A percentile compares a stretch with the other conserved stretches of the same genome.
phyloP scores from a whole-genome alignment of 2,888 invertebrate species.

The Brenthis hecate region DNA sequence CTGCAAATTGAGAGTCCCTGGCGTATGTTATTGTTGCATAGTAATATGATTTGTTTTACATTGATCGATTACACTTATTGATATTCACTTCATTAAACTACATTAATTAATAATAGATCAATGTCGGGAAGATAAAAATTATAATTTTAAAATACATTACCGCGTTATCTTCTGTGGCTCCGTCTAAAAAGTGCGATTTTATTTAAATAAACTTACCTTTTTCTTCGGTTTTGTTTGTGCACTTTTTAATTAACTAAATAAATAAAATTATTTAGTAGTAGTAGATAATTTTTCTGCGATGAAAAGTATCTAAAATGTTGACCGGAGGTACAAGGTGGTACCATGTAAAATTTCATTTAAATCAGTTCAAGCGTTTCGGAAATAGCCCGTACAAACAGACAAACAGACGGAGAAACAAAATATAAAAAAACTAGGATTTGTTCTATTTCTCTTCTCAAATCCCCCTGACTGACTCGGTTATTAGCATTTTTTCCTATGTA shows the following conservation, averaged over 20 bases:
- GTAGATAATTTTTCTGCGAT: no score
- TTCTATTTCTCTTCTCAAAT: no score
- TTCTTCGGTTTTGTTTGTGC: background rate
- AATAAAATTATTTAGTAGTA: no score
- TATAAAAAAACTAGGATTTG: no score
- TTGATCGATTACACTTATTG: constrained; percentile 34
- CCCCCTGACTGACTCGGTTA: no score
- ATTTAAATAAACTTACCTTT: background rate
- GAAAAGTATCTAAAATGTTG: no score
- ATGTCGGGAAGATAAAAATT: constrained; percentile 22
- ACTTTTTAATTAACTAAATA: background rate
- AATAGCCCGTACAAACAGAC: no score
- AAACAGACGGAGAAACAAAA: no score
- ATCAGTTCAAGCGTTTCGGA: no score
- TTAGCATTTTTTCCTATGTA: no score
- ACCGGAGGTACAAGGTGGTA: no score
- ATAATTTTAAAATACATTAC: constrained; percentile 19
- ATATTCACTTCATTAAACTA: constrained; percentile 28
- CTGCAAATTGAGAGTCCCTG: background rate
- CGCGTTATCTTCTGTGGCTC: constrained; percentile 8
- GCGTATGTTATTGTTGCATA: constrained; percentile 7
- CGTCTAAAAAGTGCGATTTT: background rate
- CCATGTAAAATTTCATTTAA: background rate
- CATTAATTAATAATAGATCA: constrained; percentile 34
- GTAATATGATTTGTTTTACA: constrained; percentile 17